Evolutionary conservation across 2,888 invertebrate species (phyloP), one percentile per base, ranked within the genome.

Genomic region (Elysia crispata): DNA sequence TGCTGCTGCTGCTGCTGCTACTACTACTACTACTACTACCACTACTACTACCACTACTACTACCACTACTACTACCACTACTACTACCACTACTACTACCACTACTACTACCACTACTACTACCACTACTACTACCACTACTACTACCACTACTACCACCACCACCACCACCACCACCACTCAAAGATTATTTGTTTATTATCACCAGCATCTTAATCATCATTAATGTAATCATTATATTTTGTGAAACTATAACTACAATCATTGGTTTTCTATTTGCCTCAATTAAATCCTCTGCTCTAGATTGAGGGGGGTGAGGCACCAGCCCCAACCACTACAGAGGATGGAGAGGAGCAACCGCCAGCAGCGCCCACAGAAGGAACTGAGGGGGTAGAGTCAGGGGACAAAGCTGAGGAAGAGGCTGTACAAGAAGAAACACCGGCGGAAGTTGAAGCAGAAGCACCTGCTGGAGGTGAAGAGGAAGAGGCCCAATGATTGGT

Each of bases 41-140:
- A 69, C 69, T 69, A 69, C 69, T 72, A 50, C 72, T 50, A 50
- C 72, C 49, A 50, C 50, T 72, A 72, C 72, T 72, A 72, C 72
- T 72, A 72, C 72, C 49, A 72, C 72, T 50, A 50, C 50, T 72
- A 72, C 72, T 72, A 72, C 72, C 49, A 72, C 72, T 50, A 72
- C 72, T 72, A 41, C 41, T 69, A 69, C 69, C 33, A 69, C 69
- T 69, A 69, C 69, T 69, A 23, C n/a, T 41, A 41, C 6, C 41
- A 23, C 41, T 70, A 23, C 49, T 70, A 23, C n/a, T 33, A 49
- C 49, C 11, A 41, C 41, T 41, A 41, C n/a, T 41, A 11, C 41
- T 41, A 6, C 11, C 3, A 41, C 5, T 41, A 41, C 41, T 41
- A 41, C n/a, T 6, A 41, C 41, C 41, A 6, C 41, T 41, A 41